A percentile compares a stretch with the other conserved stretches of the same genome.
phyloP scores from a whole-genome alignment of 1,140 invertebrate genomes.

The Drosophila malerkotliana region DNA sequence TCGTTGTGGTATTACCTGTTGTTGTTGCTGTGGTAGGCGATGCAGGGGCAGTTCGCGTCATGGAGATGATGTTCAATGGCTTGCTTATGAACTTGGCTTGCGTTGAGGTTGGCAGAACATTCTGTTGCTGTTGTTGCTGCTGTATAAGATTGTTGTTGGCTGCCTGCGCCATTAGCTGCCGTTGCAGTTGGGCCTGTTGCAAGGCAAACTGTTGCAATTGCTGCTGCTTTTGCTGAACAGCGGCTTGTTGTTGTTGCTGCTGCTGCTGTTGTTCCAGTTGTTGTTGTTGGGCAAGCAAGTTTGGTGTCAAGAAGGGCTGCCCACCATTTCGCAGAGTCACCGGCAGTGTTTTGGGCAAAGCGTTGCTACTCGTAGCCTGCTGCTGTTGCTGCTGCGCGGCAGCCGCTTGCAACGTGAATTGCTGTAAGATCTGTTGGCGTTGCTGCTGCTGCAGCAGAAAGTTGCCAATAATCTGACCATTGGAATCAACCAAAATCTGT shows the following conservation, averaged over 20 bases:
- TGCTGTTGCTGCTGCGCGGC: slow-evolving; percentile 60
- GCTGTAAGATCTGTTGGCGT: slow-evolving; percentile 63
- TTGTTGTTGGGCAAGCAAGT: slow-evolving; percentile 58
- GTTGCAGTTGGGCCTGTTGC: slow-evolving; percentile 69
- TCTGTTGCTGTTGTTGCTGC: slow-evolving; percentile 69
- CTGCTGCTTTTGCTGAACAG: slow-evolving; percentile 68
- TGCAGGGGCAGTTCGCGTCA: slow-evolving; percentile 64
- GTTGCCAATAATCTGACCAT: slow-evolving; percentile 81
- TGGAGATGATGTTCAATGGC: slow-evolving; percentile 76
- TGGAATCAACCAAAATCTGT: slow-evolving; percentile 77
- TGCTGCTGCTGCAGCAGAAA: slow-evolving; percentile 80
- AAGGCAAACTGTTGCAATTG: slow-evolving; percentile 69
- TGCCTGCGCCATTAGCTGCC: slow-evolving; percentile 63
- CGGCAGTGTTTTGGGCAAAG: slow-evolving; percentile 54
- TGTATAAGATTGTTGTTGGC: slow-evolving; percentile 72
- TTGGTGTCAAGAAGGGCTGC: slow-evolving; percentile 65
- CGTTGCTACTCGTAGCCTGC: slow-evolving; percentile 64
- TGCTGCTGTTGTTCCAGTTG: slow-evolving; percentile 53
- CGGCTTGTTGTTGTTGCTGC: slow-evolving; percentile 45
- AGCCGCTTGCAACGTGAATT: slow-evolving; percentile 63
- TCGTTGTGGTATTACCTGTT: slow-evolving; percentile 53
- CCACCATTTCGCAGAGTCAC: slow-evolving; percentile 64
- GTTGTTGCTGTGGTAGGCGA: slow-evolving; percentile 63
- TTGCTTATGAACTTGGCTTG: slow-evolving; percentile 75
- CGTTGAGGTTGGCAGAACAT: slow-evolving; percentile 81